Base-by-base conservation (phyloP, 64 coral and sea anemone genomes). In the Stichodactyla helianthus region DNA sequence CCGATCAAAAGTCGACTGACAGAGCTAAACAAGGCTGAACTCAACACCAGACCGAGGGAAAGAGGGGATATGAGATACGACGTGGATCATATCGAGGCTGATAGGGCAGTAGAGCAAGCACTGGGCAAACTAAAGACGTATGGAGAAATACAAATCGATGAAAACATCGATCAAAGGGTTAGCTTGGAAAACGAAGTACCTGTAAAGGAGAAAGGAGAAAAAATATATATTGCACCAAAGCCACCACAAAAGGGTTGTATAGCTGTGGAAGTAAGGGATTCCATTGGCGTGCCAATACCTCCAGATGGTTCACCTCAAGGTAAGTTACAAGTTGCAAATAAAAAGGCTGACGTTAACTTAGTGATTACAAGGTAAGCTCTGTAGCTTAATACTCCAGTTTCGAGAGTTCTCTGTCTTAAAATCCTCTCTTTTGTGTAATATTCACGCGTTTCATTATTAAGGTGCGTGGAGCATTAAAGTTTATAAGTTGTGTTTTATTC, bases 81-180 rank as follows among this genome's bases (percentile, higher is more conserved):
- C 64, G 88, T 93, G 55, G 88, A 97, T 31, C 81, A 54, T 28
- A 97, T 92, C 59, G 91, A 97, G 71, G 84, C 94, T 18, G 94
- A 97, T 50, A 82, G 71, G 22, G 85, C 88, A 16, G 91, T 97
- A 9, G 70, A 80, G 62, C 91, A 90, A 23, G 85, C 88, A 77
- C 52, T 97, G 31, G 94, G 94, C 4, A 88, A 55, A 77, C 28
- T 97, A 19, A 97, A 97, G 53, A 90, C 91, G 19, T 82, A 70
- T 59, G 91, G 90, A 14, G 84, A 50, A 64, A 62, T 87, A 23
- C 35, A 79, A 6, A 62, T 78, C 17, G 89, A 90, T 63, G 83
- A 35, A 17, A 59, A 55, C 57, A 80, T 85, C 10, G 14, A 79
- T 9, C 22, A 28, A 51, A 60, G 62, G 7, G 67, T 56, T 5